These are phyloP conservation scores for Sebastes fasciatus DNA, from an alignment of 2,113 vertebrate genomes.

Conservation along the genomic window DNA sequence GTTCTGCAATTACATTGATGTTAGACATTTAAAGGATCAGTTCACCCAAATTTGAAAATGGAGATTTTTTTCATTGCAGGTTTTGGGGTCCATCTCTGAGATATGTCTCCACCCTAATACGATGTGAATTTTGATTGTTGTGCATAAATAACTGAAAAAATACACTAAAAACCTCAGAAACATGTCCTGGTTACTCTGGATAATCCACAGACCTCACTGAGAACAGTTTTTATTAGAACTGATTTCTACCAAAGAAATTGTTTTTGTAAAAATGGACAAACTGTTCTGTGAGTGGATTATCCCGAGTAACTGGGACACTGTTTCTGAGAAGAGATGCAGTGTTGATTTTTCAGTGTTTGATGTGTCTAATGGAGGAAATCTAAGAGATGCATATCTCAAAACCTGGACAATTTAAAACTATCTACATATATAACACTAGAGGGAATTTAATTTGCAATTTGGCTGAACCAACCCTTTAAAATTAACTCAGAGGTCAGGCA, in stretches of 20 bases:
- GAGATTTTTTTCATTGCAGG: background rate
- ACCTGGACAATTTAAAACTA: background rate
- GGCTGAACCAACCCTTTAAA: background rate
- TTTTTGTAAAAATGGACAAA: background rate
- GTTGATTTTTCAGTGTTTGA: background rate
- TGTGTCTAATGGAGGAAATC: background rate
- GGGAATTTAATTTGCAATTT: background rate
- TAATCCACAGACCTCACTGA: background rate
- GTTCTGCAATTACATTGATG: background rate
- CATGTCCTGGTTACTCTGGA: background rate
- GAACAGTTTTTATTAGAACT: background rate
- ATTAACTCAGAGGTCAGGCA: background rate
- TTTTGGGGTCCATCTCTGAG: background rate
- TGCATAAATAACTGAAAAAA: background rate
- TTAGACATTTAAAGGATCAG: background rate
- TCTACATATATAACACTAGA: background rate
- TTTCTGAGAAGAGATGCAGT: conserved; percentile 1
- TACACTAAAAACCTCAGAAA: background rate
- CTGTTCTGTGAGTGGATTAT: background rate
- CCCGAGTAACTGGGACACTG: background rate
- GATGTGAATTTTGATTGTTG: background rate
- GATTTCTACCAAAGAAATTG: background rate
- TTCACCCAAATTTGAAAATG: background rate
- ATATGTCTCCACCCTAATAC: background rate
- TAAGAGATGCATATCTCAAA: background rate